phyloP scores from a whole-genome alignment of 2,888 invertebrate species.

The Zonitis immaculata region DNA sequence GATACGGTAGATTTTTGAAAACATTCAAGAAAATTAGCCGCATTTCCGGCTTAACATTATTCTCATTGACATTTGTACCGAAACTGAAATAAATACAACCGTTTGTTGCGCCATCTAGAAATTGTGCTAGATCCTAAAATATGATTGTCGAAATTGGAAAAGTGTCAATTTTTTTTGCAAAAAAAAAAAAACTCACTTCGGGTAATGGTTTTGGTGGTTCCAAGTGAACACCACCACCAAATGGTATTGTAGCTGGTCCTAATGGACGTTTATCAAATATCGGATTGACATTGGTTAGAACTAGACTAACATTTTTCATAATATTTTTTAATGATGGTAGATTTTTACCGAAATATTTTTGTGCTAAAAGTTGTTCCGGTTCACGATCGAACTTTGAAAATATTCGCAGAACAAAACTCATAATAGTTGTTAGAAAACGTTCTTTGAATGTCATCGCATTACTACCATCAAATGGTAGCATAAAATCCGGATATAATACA shows the following conservation, averaged over 20 bases:
- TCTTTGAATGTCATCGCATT: conserved; percentile 10
- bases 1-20: conserved; percentile 16
- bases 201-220: conserved; percentile 28
- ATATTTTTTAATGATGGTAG: conserved; percentile 27
- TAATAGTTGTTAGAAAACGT: conserved; percentile 1
- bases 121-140: conserved; percentile 23
- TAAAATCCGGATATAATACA: conserved; percentile 33
- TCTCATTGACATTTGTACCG: conserved; percentile 15
- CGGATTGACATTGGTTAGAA: conserved; percentile 33
- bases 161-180: no score
- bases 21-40: conserved; percentile 5
- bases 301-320: conserved; percentile 24
- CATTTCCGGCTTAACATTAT: conserved; percentile 5
- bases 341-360: conserved; percentile 29
- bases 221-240: conserved; percentile 32
- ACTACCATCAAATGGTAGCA: conserved; percentile 18
- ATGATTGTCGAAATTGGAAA: no score
- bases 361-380: conserved; percentile 8
- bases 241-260: conserved; percentile 29
- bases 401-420: no score
- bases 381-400: not conserved
- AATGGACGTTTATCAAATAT: conserved; percentile 28
- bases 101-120: conserved; percentile 20
- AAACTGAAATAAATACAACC: conserved; percentile 30
- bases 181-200: conserved; percentile 22